Conservation (phyloP, 2,113 vertebrate species). For the Actenoides hombroni region DNA sequence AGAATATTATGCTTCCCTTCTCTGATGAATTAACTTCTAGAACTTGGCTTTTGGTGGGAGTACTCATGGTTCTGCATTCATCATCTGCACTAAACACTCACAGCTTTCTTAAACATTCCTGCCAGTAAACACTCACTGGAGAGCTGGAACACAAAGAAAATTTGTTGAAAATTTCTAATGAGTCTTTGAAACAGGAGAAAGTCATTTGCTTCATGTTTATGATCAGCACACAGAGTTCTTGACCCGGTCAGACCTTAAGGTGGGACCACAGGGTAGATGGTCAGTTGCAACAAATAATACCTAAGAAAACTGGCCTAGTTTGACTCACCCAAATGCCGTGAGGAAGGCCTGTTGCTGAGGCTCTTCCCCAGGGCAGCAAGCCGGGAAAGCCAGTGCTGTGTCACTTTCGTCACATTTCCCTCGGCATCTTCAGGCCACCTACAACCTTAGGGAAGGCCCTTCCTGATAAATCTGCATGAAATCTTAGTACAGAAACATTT, state of each 20-base stretch:
- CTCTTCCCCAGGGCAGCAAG: background rate
- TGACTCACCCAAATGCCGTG: conserved; percentile 5
- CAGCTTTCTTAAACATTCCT: conserved; percentile 22
- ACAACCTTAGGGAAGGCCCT: background rate
- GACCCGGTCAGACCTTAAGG: conserved; percentile 54
- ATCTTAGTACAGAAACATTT: background rate
- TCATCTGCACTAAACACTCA: conserved; percentile 5
- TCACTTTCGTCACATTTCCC: background rate
- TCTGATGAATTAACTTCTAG: background rate
- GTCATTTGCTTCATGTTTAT: conserved; percentile 30
- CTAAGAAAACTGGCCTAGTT: background rate
- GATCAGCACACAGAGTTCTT: conserved; percentile 24
- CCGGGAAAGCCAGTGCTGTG: background rate
- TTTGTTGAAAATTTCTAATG: conserved; percentile 30
- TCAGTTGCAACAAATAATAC: conserved; percentile 40
- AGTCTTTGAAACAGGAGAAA: conserved; percentile 32
- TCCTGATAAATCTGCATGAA: background rate
- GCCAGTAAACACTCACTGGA: conserved; percentile 42
- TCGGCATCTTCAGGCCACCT: background rate
- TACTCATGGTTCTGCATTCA: background rate
- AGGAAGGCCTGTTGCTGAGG: background rate
- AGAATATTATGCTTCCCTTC: background rate
- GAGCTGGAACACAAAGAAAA: conserved; percentile 53
- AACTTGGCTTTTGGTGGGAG: conserved; percentile 10
- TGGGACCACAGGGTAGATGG: conserved; percentile 32